Percentiles rank a stretch among this genome's conserved stretches.
Conservation (phyloP, 2,888 invertebrate genomes). For the Lucinisca nassula region DNA sequence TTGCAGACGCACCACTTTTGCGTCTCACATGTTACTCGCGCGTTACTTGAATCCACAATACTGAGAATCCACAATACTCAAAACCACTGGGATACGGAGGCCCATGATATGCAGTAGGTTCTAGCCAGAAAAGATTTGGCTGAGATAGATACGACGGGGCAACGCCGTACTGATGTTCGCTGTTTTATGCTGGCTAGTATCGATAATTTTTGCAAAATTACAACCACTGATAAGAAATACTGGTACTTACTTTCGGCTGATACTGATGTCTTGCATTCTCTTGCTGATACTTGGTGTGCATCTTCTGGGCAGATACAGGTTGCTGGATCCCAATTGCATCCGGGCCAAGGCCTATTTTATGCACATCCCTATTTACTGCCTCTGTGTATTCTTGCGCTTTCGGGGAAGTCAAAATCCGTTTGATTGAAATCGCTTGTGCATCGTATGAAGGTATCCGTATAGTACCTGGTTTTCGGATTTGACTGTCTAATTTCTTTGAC, state of each 20-base stretch:
- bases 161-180: too few relatives aligned
- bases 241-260: slow-evolving; percentile 87
- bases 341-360: slow-evolving; percentile 90
- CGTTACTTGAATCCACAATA: too few relatives aligned
- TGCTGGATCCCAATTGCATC: slow-evolving; percentile 93
- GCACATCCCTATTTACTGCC: slow-evolving; percentile 57
- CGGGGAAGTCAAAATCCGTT: slow-evolving; percentile 85
- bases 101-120: too few relatives aligned
- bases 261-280: slow-evolving; percentile 84
- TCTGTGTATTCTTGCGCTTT: slow-evolving; percentile 71
- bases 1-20: too few relatives aligned
- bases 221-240: too few relatives aligned
- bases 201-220: too few relatives aligned
- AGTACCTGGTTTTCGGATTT: slow-evolving; percentile 75
- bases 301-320: slow-evolving; percentile 84
- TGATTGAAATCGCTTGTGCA: slow-evolving; percentile 90
- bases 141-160: too few relatives aligned
- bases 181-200: too few relatives aligned
- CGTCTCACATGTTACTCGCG: too few relatives aligned
- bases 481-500: slow-evolving; percentile 72
- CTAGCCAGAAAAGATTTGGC: too few relatives aligned
- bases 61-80: too few relatives aligned
- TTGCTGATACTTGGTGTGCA: slow-evolving; percentile 79
- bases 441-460: slow-evolving; percentile 87
- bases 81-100: too few relatives aligned